A percentile compares a stretch with the other conserved stretches of the same genome.
These are phyloP conservation scores for Melitaea athalia DNA, from an alignment of 2,888 invertebrate genomes.

Conservation along the genomic window DNA sequence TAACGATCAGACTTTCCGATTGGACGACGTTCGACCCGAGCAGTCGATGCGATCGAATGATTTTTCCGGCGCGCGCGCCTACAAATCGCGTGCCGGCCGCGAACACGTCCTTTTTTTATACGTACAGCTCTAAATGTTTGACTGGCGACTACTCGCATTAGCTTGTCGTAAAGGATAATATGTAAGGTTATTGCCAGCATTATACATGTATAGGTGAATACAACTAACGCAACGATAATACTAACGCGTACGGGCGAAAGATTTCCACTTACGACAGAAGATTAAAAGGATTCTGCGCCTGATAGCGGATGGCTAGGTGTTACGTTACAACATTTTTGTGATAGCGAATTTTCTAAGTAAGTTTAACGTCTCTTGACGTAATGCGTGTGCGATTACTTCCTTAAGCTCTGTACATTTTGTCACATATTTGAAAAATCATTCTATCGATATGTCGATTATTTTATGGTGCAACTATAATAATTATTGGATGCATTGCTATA, in stretches of 20 bases:
- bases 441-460: not conserved
- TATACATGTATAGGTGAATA: conserved; percentile 52
- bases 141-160: conserved; percentile 73
- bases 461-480: not conserved
- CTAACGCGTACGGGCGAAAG: conserved; percentile 67
- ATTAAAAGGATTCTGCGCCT: conserved; percentile 73
- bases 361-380: conserved; percentile 42
- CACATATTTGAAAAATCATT: conserved; percentile 6
- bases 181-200: conserved; percentile 75
- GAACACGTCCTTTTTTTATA: conserved; percentile 76
- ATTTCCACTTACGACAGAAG: conserved; percentile 75
- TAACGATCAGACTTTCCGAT: conserved; percentile 61
- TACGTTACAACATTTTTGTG: conserved; percentile 63
- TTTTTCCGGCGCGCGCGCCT: conserved; percentile 69
- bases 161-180: conserved; percentile 80
- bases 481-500: not conserved
- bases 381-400: conserved; percentile 36
- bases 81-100: conserved; percentile 54
- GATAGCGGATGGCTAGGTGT: conserved; percentile 60
- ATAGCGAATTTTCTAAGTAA: conserved; percentile 40
- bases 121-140: conserved; percentile 73
- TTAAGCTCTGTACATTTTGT: conserved; percentile 32
- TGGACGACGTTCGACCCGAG: conserved; percentile 65
- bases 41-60: conserved; percentile 70
- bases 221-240: conserved; percentile 64